Base-by-base conservation (phyloP, 2,888 invertebrate species). In the Chouioia cunea region DNA sequence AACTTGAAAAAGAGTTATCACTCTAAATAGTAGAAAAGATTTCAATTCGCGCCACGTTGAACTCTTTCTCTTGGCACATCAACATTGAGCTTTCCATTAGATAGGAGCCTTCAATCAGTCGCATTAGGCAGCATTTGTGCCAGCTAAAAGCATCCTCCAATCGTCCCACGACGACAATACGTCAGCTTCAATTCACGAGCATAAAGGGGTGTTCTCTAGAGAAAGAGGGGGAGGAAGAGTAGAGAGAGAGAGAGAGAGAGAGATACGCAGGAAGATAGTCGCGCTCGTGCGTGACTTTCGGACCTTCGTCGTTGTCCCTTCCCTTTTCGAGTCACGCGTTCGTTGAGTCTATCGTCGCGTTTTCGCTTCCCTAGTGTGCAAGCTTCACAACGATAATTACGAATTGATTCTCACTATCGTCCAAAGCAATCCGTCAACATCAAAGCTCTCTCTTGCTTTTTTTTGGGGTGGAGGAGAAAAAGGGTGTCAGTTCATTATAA, bases 381-480 rank as follows among this genome's bases (percentile, higher is more conserved):
- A n/a, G 50, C 47, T 27, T 22, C 36, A 60, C 58, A 27, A 43
- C 71, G 71, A 71, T 74, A 72, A 77, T 76, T 74, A 70, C 62
- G 73, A 65, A 74, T 76, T 75, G 73, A 74, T 76, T 71, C 65
- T 73, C 69, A 65, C 66, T 67, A 65, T 52, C 63, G 52, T n/a
- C 27, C 27, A 71, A 71, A 71, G 57, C 71, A 47, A 71, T 71
- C 53, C 63, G 71, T 71, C 66, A 71, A 66, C 71, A 71, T 66
- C 66, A 66, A 66, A 71, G 63, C 62, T 50, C 43, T 54, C 4
- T 27, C 27, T 43, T 47, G 20, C 10, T 52, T 36, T 67, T 16
- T 47, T 44, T 23, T 16, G 8, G 10, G 16, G 18, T 56, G 46
- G 46, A n/a, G n/a, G n/a, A n/a, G n/a, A n/a, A 8, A 36, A 57